These are phyloP conservation scores for Odobenus rosmarus DNA, from an alignment of 2,113 vertebrate species.

Conservation along the genomic window DNA sequence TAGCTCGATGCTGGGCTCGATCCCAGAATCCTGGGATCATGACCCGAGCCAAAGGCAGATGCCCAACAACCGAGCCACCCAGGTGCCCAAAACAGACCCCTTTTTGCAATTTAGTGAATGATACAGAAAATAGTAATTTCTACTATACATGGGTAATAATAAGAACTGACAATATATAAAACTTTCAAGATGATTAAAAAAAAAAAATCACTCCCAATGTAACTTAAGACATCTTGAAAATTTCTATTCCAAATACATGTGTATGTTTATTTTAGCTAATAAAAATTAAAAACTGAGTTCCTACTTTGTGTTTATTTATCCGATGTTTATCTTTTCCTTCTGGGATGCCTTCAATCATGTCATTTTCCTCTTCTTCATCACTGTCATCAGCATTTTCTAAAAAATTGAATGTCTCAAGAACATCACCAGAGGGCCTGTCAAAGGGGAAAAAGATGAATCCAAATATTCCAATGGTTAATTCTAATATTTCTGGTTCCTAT, in stretches of 20 bases:
- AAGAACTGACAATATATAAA: neutral
- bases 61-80: too few relatives aligned
- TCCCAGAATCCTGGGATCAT: too few relatives aligned
- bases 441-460: slow-evolving; percentile 61
- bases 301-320: slow-evolving; percentile 96
- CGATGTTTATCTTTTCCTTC: slow-evolving; percentile 93
- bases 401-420: slow-evolving; percentile 99
- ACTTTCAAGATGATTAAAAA: neutral
- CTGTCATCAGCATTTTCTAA: slow-evolving; percentile 98
- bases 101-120: neutral
- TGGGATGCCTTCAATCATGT: slow-evolving; percentile 95
- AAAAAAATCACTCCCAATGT: slow-evolving; percentile 10
- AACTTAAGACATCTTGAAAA: slow-evolving; percentile 20
- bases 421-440: slow-evolving; percentile 94
- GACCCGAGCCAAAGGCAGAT: too few relatives aligned
- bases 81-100: neutral
- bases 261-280: neutral
- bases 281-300: slow-evolving; percentile 63
- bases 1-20: too few relatives aligned
- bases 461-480: neutral
- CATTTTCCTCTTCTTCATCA: slow-evolving; percentile 97
- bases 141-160: neutral
- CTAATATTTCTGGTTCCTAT: slow-evolving; percentile 24
- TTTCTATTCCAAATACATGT: slow-evolving; percentile 8
- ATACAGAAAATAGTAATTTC: neutral